Conservation (phyloP, 2,113 vertebrate species). For the Rhinogobius similis region DNA sequence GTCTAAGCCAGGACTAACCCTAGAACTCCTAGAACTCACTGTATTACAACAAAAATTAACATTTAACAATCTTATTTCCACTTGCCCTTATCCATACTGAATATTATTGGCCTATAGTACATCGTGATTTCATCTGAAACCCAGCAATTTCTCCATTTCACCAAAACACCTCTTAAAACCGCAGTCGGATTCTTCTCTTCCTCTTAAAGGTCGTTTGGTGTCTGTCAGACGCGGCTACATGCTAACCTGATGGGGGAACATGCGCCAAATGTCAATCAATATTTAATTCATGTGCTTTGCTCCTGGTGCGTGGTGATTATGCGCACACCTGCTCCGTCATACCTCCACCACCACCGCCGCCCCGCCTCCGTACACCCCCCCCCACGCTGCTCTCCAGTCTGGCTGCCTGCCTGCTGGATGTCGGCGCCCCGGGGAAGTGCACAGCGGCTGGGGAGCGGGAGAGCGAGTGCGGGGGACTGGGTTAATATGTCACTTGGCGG, state of each 20-base stretch:
- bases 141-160: too few relatives aligned
- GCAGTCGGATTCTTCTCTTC: neutral
- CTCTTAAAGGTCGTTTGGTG: neutral
- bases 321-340: conserved; percentile 25
- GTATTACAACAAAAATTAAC: too few relatives aligned
- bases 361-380: neutral
- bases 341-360: neutral
- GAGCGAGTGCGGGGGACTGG: neutral
- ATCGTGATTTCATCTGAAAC: too few relatives aligned
- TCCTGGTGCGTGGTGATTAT: conserved; percentile 50
- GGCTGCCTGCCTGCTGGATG: conserved; percentile 27
- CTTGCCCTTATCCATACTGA: too few relatives aligned
- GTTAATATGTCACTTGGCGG: conserved; percentile 7
- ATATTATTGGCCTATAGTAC: too few relatives aligned
- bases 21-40: too few relatives aligned
- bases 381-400: neutral
- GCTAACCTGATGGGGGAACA: conserved; percentile 17
- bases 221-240: conserved; percentile 9
- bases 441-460: neutral
- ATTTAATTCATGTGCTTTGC: conserved; percentile 17
- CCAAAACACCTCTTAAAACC: neutral
- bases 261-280: conserved; percentile 43
- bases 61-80: too few relatives aligned
- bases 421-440: conserved; percentile 32
- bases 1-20: too few relatives aligned